A percentile compares a stretch with the other conserved stretches of the same genome.
phyloP scores from a whole-genome alignment of 2,888 invertebrate species.

The Ennomos quercinarius region DNA sequence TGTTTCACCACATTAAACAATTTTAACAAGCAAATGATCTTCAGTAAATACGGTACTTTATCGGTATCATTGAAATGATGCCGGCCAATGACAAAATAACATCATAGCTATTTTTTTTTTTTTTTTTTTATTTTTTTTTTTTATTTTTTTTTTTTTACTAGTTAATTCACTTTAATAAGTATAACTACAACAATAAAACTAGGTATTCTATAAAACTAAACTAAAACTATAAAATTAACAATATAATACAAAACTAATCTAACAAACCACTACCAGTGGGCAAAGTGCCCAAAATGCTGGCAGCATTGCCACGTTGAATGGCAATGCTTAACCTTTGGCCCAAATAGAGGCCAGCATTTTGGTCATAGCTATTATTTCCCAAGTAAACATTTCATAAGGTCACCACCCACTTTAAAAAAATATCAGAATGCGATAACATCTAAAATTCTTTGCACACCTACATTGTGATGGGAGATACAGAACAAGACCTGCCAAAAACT shows the following conservation, averaged over 20 bases:
- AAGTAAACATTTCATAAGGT: slow-evolving; percentile 7
- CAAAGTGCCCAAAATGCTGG: no score
- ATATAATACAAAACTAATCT: no score
- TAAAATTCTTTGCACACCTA: slow-evolving; percentile 21
- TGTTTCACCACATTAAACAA: slow-evolving; percentile 39
- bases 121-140: no score
- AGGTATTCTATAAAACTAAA: no score
- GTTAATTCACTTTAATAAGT: no score
- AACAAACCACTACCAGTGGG: no score
- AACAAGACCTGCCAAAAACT: slow-evolving; percentile 21
- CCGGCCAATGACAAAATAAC: slow-evolving; percentile 6
- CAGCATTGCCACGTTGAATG: no score
- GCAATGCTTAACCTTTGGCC: no score
- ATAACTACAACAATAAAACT: no score
- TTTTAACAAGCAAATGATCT: slow-evolving; percentile 3
- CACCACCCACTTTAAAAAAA: slow-evolving; percentile 23
- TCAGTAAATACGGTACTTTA: neutral
- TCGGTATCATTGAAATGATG: neutral
- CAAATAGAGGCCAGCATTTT: no score
- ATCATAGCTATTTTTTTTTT: neutral
- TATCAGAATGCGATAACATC: slow-evolving; percentile 23
- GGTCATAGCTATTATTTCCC: neutral
- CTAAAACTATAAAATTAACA: no score
- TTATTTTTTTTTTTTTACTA: no score
- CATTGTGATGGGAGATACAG: slow-evolving; percentile 6